Evolutionary conservation across 2,113 vertebrate genomes (phyloP), one percentile per base, ranked within the genome.

Genomic region (Perccottus glenii): DNA sequence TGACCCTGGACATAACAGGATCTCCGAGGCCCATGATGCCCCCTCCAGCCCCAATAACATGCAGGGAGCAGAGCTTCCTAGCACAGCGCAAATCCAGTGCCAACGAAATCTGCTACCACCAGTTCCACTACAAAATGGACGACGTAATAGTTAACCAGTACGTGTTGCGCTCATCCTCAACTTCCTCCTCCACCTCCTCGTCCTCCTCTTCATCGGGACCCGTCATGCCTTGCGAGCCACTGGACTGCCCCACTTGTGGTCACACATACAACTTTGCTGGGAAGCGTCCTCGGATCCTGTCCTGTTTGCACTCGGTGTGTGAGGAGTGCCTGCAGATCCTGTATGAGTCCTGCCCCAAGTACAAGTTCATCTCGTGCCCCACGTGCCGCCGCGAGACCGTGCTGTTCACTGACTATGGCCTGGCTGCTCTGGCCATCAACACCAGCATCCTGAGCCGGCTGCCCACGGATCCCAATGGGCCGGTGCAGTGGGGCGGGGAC

Each of bases 361-460:
- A 99, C 92, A 99, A 99, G 92, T 99, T 99, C 93, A 99, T 99
- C 92, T 99, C 98, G 58, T 98, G 98, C 84, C 98, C 98, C 70
- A 96, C 96, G 11, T 99, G 98, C 91, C 94, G 94, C 78, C 94
- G 97, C 0, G 98, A 99, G 91, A 99, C 98, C 16, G 98, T 99
- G 88, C 96, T 99, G 73, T 99, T 99, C 92, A 99, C 98, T 0
- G 98, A 99, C 94, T 99, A 99, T 1, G 98, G 97, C 69, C 91
- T 98, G 90, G 97, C 97, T 0, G 98, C 97, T 0, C 93, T 99
- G 87, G 97, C 97, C 8, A 95, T 98, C 90, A 99, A 99, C 93
- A 97, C 96, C 84, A 98, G 97, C 94, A 97, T 99, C 89, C 90
- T 98, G 85, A 96, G 95, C 92, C 94, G 97, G 79, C 92, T 98